These are phyloP conservation scores for Girardinus metallicus DNA, from an alignment of 2,797 vertebrate species.

Conservation along the genomic window DNA sequence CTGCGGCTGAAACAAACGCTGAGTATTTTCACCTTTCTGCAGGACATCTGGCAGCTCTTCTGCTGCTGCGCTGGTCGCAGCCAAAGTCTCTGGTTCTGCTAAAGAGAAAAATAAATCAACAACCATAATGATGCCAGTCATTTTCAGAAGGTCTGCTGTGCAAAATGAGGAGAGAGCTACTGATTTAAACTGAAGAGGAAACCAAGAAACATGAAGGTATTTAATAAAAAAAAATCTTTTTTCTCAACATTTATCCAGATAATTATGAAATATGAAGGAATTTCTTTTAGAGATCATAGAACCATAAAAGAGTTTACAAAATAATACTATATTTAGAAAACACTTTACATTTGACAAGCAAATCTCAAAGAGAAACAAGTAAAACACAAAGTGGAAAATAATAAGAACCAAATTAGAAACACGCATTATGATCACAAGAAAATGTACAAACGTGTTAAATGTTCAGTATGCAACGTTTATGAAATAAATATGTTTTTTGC, in stretches of 20 bases:
- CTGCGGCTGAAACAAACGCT: background rate
- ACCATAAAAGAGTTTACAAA: background rate
- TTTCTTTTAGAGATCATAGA: background rate
- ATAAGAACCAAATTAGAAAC: no score
- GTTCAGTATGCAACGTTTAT: no score
- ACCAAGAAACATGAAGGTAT: background rate
- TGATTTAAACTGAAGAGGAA: background rate
- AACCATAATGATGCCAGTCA: background rate
- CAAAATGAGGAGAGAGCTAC: no score
- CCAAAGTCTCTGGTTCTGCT: background rate
- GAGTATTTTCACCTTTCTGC: background rate
- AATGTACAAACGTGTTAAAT: no score
- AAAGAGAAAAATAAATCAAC: background rate
- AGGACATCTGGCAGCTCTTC: background rate
- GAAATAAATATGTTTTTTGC: no score
- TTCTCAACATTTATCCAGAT: background rate
- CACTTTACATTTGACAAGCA: background rate
- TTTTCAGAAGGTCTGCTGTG: background rate
- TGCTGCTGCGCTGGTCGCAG: conserved; percentile 7
- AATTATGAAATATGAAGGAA: background rate
- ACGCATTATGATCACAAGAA: no score
- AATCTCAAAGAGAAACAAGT: background rate
- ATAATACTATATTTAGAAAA: background rate
- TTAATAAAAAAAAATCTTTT: no score
- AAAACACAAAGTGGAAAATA: background rate